Conservation (phyloP, 2,888 invertebrate species). For the Pammene aurita region DNA sequence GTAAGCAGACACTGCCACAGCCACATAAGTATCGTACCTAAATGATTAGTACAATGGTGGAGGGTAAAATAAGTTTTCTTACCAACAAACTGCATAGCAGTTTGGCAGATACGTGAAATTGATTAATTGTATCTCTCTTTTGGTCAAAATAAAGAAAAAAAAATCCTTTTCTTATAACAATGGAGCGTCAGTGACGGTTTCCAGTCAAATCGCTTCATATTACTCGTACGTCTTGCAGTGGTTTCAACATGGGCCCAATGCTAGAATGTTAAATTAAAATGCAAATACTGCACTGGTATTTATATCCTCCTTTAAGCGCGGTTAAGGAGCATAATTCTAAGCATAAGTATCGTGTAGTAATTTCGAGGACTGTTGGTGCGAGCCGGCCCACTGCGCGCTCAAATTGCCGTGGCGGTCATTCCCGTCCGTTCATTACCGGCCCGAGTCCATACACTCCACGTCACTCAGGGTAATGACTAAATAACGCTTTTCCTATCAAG, state of each 20-base stretch:
- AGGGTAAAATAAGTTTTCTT: no score
- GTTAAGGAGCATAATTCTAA: slow-evolving; percentile 42
- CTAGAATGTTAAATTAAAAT: no score
- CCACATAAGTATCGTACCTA: no score
- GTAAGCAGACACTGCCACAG: no score
- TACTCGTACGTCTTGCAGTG: not conserved
- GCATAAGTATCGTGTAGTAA: slow-evolving; percentile 57
- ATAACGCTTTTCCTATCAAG: slow-evolving; percentile 34
- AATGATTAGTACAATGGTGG: no score
- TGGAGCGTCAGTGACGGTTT: no score
- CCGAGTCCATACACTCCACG: slow-evolving; percentile 16
- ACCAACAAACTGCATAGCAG: no score
- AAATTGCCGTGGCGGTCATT: slow-evolving; percentile 73
- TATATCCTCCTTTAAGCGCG: slow-evolving; percentile 9
- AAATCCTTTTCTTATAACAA: no score
- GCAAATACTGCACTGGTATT: not conserved
- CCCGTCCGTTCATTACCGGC: slow-evolving; percentile 66
- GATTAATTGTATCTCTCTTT: no score
- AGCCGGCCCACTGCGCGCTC: slow-evolving; percentile 74
- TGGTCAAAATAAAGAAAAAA: no score
- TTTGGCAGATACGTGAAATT: no score
- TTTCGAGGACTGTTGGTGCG: slow-evolving; percentile 72
- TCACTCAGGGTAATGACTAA: slow-evolving; percentile 31
- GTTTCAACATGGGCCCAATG: no score
- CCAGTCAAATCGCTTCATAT: not conserved